A percentile compares a stretch with the other conserved stretches of the same genome.
phyloP scores from a whole-genome alignment of 2,113 vertebrate species.

The Lepus timidus region DNA sequence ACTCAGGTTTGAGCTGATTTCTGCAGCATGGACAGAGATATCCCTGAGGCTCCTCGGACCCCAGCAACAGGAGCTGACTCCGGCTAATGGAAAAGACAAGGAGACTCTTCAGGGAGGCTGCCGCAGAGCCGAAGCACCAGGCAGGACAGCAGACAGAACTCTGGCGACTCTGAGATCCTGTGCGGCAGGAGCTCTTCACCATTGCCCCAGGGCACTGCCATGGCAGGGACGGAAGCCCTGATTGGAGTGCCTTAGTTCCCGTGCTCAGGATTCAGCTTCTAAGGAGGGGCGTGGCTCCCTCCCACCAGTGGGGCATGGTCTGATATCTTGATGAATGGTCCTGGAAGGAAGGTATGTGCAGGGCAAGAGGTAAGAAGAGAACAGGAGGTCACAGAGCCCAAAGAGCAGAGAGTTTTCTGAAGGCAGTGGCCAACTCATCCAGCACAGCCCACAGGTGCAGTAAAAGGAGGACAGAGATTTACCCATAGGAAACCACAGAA shows the following conservation, averaged over 20 bases:
- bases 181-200: not conserved
- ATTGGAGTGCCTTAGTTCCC: not conserved
- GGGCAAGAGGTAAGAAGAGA: not conserved
- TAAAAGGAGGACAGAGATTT: not conserved
- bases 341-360: not conserved
- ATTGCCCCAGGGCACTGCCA: not conserved
- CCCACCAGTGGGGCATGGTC: not conserved
- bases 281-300: not conserved
- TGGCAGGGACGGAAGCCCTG: not conserved
- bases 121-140: not conserved
- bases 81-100: not conserved
- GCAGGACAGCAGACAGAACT: not conserved
- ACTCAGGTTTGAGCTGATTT: not conserved
- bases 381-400: not conserved
- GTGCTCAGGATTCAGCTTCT: not conserved
- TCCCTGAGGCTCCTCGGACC: not conserved
- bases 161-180: not conserved
- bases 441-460: not conserved
- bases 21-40: not conserved
- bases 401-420: not conserved
- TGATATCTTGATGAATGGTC: not conserved
- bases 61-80: not conserved
- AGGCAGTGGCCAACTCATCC: not conserved
- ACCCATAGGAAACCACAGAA: not conserved
- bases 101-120: not conserved